Evolutionary conservation across 2,797 vertebrate genomes (phyloP).

Genomic region (Orientallactaga sibirica): DNA sequence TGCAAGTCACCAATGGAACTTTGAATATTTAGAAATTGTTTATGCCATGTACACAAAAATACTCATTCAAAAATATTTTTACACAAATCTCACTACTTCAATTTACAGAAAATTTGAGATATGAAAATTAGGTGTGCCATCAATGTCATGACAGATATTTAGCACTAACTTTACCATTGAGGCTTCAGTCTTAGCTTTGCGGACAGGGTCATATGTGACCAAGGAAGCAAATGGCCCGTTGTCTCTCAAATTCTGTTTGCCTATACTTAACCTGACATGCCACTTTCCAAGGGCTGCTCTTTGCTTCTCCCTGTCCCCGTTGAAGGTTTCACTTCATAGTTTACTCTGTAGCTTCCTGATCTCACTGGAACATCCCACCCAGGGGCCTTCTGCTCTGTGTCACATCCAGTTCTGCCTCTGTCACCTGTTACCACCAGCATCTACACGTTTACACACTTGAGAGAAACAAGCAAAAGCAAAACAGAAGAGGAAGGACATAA

Average conservation of each 20-base stretch:
- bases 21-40: constrained; percentile 19
- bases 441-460: background rate
- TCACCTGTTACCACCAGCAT: background rate
- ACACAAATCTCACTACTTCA: constrained; percentile 6
- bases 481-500: background rate
- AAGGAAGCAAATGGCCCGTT: background rate
- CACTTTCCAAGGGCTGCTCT: background rate
- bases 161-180: background rate
- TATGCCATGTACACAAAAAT: background rate
- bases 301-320: background rate
- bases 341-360: background rate
- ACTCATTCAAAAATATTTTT: constrained; percentile 3
- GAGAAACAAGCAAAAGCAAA: background rate
- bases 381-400: background rate
- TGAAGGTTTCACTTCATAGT: background rate
- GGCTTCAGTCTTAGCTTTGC: background rate
- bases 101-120: constrained; percentile 1
- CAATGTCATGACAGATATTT: background rate
- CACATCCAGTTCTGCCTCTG: background rate
- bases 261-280: background rate
- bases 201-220: background rate
- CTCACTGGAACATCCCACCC: background rate
- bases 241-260: background rate
- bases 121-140: background rate
- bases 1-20: constrained; percentile 30